Conservation (phyloP, 64 coral and sea anemone genomes). For the Pocillopora verrucosa region DNA sequence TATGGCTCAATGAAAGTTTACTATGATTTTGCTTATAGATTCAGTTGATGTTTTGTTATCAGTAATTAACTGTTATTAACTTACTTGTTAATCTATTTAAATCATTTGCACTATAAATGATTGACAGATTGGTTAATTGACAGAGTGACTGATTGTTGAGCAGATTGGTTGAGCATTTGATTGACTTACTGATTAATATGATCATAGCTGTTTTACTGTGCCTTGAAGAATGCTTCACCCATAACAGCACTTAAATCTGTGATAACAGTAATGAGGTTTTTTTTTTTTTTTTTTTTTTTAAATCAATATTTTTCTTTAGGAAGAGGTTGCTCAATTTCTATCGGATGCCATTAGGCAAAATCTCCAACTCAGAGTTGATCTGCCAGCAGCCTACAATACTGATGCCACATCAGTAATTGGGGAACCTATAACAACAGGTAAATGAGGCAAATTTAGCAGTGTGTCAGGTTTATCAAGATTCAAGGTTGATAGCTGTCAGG, state of each 20-base stretch:
- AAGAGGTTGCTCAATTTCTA: constrained; percentile 37
- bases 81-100: neutral
- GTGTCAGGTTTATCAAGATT: too few relatives aligned
- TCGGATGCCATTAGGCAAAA: constrained; percentile 64
- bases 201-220: neutral
- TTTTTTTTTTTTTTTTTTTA: neutral
- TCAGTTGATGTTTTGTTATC: neutral
- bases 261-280: neutral
- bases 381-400: constrained; percentile 13
- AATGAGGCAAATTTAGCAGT: too few relatives aligned
- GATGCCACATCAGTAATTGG: neutral
- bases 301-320: neutral
- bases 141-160: neutral
- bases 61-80: neutral
- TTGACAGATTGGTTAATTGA: neutral
- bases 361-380: constrained; percentile 56
- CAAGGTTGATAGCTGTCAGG: too few relatives aligned
- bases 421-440: constrained; percentile 24
- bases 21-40: too few relatives aligned
- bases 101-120: neutral
- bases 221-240: too few relatives aligned
- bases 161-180: neutral
- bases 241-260: too few relatives aligned
- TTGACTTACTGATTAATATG: neutral
- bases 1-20: neutral